Evolutionary conservation across 2,888 invertebrate genomes (phyloP).

Genomic region (Operophtera brumata): DNA sequence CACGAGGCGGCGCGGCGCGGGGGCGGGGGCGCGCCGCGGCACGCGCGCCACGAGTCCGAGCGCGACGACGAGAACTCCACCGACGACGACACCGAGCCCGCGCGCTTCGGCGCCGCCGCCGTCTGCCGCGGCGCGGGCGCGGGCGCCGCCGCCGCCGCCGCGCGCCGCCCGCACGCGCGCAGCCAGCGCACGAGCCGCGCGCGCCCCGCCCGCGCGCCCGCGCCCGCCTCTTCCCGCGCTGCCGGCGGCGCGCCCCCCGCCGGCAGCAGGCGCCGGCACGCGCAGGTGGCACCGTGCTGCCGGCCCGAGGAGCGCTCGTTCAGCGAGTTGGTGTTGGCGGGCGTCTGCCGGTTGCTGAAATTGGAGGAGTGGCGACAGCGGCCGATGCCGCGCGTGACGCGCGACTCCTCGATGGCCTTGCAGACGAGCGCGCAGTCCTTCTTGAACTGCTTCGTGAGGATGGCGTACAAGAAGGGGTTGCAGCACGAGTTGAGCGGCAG

Average conservation of each 20-base stretch:
- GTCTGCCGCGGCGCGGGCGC: slow-evolving; percentile 38
- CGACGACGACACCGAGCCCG: slow-evolving; percentile 91
- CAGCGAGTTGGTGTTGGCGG: slow-evolving; percentile 91
- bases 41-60: slow-evolving; percentile 93
- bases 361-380: slow-evolving; percentile 92
- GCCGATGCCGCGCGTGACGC: slow-evolving; percentile 93
- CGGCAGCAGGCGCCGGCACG: slow-evolving; percentile 83
- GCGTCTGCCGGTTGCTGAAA: slow-evolving; percentile 93
- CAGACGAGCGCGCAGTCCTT: slow-evolving; percentile 98
- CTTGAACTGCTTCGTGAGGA: slow-evolving; percentile 98
- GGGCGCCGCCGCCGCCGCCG: slow-evolving; percentile 41
- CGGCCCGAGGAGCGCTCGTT: slow-evolving; percentile 84
- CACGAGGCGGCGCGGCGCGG: slow-evolving; percentile 92
- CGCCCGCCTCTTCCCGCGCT: slow-evolving; percentile 71
- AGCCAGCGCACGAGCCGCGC: slow-evolving; percentile 67
- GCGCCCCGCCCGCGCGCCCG: slow-evolving; percentile 43
- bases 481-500: slow-evolving; percentile 98
- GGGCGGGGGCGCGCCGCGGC: slow-evolving; percentile 87
- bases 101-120: slow-evolving; percentile 78
- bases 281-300: slow-evolving; percentile 85
- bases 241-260: slow-evolving; percentile 82
- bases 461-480: slow-evolving; percentile 98
- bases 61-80: slow-evolving; percentile 94
- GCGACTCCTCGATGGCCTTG: slow-evolving; percentile 96
- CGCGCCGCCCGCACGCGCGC: slow-evolving; percentile 56